Evolutionary conservation across 2,113 vertebrate species (phyloP), one percentile per base, ranked within the genome.

Genomic region (Leptobrachium ailaonicum): DNA sequence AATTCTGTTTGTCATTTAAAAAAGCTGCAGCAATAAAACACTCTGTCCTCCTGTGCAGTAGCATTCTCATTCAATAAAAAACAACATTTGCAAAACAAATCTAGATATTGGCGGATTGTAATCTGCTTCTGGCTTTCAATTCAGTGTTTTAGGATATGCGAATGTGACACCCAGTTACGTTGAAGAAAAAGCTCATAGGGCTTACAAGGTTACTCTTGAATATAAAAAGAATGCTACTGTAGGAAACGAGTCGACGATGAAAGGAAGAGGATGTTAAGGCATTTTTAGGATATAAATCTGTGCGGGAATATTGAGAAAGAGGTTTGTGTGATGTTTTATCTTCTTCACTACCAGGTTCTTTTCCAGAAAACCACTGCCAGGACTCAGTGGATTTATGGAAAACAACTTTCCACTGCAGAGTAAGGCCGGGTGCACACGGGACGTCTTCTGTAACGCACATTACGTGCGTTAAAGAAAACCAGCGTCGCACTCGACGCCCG

Each of bases 251-350:
- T 66, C n/a, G 44, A 14, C 45, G 78, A 68, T 80, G 78, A 80
- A 80, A 73, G 78, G 78, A 80, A 74, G 50, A 80, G 78, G 71
- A 80, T 73, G 71, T 60, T 50, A 80, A 74, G 71, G 45, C 71
- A 80, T 60, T 40, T 67, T 72, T 71, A 73, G 71, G 32, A 68
- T 73, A 12, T 71, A 45, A 20, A 20, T 13, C n/a, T 40, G 2
- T 64, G 62, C 32, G 62, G 20, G 62, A 64, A 20, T 6, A 3
- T 14, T 60, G 4, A 71, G 68, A 70, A 70, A 68, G 62, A 5
- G 62, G 14, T 64, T 64, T 32, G 62, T 64, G 62, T 64, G 62
- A 5, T 64, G 56, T 12, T 20, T 62, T 62, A 12, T 32, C 20
- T 32, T 32, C 20, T 32, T 32, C 20, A 32, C 20, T 32, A 32